These are phyloP conservation scores for Zosterops borbonicus DNA, from an alignment of 2,113 vertebrate genomes.

Conservation along the genomic window DNA sequence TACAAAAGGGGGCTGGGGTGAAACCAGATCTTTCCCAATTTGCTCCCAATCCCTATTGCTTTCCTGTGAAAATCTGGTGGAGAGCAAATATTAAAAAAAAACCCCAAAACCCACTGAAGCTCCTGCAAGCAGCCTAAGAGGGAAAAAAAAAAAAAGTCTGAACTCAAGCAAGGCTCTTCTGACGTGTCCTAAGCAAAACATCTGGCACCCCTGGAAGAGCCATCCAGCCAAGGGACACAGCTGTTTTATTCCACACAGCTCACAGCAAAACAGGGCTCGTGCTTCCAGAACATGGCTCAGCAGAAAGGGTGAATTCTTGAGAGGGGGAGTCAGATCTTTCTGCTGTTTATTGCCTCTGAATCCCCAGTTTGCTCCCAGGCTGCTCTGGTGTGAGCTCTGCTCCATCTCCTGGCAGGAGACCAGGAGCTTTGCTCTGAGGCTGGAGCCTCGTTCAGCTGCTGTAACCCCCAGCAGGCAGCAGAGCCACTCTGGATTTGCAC, in stretches of 20 bases:
- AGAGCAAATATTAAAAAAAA: not conserved
- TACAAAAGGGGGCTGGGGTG: not conserved
- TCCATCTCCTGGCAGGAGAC: not conserved
- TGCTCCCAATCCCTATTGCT: not conserved
- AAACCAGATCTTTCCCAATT: not conserved
- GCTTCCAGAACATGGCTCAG: conserved; percentile 62
- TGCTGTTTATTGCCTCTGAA: not conserved
- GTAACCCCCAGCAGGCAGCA: not conserved
- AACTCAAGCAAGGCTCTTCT: conserved; percentile 4
- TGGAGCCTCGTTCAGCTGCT: not conserved
- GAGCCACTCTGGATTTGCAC: not conserved
- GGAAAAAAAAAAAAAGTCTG: not conserved
- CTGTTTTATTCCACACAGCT: conserved; percentile 39
- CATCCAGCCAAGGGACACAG: conserved; percentile 43
- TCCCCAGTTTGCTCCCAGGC: not conserved
- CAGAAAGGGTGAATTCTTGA: conserved; percentile 14
- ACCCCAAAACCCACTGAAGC: not conserved
- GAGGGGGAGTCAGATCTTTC: not conserved
- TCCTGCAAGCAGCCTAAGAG: not conserved
- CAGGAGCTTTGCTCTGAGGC: not conserved
- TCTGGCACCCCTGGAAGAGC: conserved; percentile 55
- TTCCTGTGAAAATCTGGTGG: not conserved
- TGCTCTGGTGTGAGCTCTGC: not conserved
- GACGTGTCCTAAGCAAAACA: conserved; percentile 62
- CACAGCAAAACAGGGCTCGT: not conserved